Evolutionary conservation across 1,140 invertebrate genomes (phyloP), one percentile per base, ranked within the genome.

Genomic region (Rhizoglyphus robini): DNA sequence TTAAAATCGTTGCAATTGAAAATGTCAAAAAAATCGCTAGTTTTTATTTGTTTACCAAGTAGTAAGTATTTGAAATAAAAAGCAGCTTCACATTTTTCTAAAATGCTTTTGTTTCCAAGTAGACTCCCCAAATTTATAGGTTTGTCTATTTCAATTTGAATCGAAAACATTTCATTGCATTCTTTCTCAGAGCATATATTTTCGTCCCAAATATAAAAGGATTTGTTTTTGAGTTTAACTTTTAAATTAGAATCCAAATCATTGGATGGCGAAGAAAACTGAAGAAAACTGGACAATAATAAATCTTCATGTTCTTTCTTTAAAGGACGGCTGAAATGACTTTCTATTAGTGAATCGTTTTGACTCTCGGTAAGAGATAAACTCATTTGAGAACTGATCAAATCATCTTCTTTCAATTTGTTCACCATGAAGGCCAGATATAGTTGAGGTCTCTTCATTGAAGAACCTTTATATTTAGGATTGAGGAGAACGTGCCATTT

Each of bases 31-130:
- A 80, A 80, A 15, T 70, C 69, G 62, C 78, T 75, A 57, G 76
- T 79, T 48, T 71, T 75, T 1, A 79, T 74, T 72, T 77, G 75
- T 70, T 78, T 79, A 4, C 76, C 78, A 67, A 80, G 70, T 23
- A 80, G 65, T 27, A 75, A 75, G 68, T 77, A 79, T 68, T 75
- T 77, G 66, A 80, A 79, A 71, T 75, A 77, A 66, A 75, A 79
- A 1, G 27, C 15, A 8, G 23, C 30, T 32, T 15, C 30, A 25
- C 47, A 20, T 51, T 47, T 27, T 15, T 32, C 20, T 32, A 51
- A 20, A 13, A 20, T 23, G 13, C 38, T 32, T 4, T 13, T 29
- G 1, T 15, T 3, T 2, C 2, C n/a, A 15, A 63, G 18, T 36
- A 64, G n/a, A 23, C 51, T 65, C 1, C 20, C 5, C 4, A 66